Evolutionary conservation across 2,888 invertebrate species (phyloP).

Genomic region (Alcis repandata): DNA sequence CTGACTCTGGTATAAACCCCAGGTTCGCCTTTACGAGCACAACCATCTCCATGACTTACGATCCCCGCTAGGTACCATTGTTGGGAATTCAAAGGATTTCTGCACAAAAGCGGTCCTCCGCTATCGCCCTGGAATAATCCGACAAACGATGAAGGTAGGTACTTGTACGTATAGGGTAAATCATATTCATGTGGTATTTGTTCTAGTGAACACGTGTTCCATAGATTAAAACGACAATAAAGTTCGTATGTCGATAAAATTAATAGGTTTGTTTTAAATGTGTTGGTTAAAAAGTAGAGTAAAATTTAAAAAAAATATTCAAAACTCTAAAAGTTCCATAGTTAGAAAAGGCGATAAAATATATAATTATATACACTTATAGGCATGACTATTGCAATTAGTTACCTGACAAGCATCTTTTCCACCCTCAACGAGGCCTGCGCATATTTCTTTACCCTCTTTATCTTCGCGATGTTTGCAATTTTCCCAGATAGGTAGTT

Average conservation of each 20-base stretch:
- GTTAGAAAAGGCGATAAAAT: too few relatives aligned
- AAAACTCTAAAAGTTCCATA: too few relatives aligned
- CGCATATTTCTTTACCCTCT: constrained; percentile 91
- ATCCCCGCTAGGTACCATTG: constrained; percentile 94
- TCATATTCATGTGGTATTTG: constrained; percentile 16
- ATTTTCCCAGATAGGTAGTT: constrained; percentile 89
- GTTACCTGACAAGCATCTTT: constrained; percentile 92
- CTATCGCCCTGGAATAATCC: constrained; percentile 89
- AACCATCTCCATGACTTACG: constrained; percentile 95
- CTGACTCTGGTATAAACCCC: constrained; percentile 94
- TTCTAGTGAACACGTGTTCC: background rate
- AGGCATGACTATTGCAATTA: background rate
- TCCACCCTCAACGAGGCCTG: constrained; percentile 91
- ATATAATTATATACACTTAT: too few relatives aligned
- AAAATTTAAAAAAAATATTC: background rate
- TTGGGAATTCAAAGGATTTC: constrained; percentile 88
- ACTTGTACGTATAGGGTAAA: background rate
- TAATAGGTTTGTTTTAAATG: background rate
- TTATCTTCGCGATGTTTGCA: constrained; percentile 90
- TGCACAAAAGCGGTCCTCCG: constrained; percentile 94
- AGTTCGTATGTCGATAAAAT: background rate
- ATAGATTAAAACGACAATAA: background rate
- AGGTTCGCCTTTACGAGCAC: constrained; percentile 92
- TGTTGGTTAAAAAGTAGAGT: background rate
- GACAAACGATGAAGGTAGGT: constrained; percentile 25